A percentile compares a stretch with the other conserved stretches of the same genome.
Evolutionary conservation across 2,113 vertebrate species (phyloP).

Genomic region (Lutjanus erythropterus): DNA sequence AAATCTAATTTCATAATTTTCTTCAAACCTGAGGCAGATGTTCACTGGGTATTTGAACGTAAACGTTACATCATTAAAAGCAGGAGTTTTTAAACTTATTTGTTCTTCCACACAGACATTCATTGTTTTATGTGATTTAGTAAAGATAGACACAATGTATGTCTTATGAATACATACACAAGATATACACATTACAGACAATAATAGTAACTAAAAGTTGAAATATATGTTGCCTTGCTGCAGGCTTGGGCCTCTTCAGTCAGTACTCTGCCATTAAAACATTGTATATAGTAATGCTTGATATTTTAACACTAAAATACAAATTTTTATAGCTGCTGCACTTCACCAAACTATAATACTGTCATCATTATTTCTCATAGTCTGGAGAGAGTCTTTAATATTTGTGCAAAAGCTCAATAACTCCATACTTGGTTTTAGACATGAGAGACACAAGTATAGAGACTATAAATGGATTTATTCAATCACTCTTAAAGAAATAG

Average conservation of each 20-base stretch:
- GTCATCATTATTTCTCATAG: neutral
- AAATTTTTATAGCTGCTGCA: neutral
- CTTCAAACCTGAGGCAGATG: conserved; percentile 2
- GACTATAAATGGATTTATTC: neutral
- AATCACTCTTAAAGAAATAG: neutral
- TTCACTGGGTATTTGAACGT: neutral
- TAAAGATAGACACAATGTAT: too few relatives aligned
- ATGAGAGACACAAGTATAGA: neutral
- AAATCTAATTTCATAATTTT: conserved; percentile 29
- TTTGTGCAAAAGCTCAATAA: neutral
- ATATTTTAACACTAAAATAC: neutral
- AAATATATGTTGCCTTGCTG: neutral
- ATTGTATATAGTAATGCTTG: neutral
- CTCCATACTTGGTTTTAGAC: neutral
- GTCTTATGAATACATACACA: too few relatives aligned
- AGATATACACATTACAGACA: too few relatives aligned
- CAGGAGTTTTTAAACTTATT: too few relatives aligned
- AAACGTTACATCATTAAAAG: neutral
- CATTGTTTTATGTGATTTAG: too few relatives aligned
- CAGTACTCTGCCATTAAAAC: neutral
- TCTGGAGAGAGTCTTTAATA: neutral
- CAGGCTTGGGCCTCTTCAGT: neutral
- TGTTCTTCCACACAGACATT: too few relatives aligned
- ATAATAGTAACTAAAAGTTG: neutral
- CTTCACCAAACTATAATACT: neutral